Evolutionary conservation across 2,113 vertebrate species (phyloP), one percentile per base, ranked within the genome.

Genomic region (Hippocampus abdominalis): DNA sequence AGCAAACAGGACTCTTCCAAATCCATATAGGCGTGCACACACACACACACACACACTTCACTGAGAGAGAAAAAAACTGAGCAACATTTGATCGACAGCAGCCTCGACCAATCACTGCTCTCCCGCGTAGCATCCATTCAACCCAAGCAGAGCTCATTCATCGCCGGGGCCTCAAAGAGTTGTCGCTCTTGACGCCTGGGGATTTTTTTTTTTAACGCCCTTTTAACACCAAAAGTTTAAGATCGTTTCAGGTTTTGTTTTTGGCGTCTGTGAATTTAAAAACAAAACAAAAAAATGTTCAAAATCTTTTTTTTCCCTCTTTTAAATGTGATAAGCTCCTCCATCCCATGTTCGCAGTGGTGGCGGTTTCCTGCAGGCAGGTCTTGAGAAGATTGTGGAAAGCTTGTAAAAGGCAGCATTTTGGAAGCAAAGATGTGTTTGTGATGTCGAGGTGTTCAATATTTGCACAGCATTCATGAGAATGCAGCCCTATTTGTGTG

Each of bases 1-100:
- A 98, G 94, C 93, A 98, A 98, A 90, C 96, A 98, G 84, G 96
- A 98, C 89, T 95, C 95, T 88, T 96, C 96, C 91, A 98, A 98
- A 87, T 98, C 96, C 66, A 96, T 97, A 89, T 97, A 94, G 90
- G 83, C 67, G 39, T n/a, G 0, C 40, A 44, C 42, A 44, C 42
- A 15, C 10, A 44, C 12, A 9, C 27, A 16, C 40, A 65, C 10
- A 8, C 8, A 44, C 8, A 23, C 21, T 9, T 59, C 23, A 27
- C 53, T n/a, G n/a, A 13, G 10, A 20, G 59, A 61, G 8, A 54
- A 53, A 36, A n/a, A 54, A 53, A 8, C 23, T 6, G 56, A 29
- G 8, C 21, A 10, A 32, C 16, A 21, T 63, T 48, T 49, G 44
- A 66, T 46, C 8, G 44, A 49, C 44, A 64, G 63, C 39, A 21